Conservation (phyloP, 2,888 invertebrate genomes). For the Platycheirus albimanus region DNA sequence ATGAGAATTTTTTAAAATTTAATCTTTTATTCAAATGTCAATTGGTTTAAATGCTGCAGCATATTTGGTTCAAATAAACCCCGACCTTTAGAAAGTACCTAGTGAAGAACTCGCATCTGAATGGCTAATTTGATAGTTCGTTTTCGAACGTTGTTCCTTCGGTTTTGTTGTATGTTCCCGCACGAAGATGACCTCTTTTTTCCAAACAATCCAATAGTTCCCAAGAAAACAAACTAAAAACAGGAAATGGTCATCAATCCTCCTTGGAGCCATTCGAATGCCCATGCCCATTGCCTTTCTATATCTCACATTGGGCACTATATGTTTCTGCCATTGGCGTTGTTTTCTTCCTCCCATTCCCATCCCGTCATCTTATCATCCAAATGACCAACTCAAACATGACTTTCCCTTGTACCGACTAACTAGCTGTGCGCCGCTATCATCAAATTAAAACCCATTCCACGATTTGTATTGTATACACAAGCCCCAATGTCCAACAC, state of each 20-base stretch:
- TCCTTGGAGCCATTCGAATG: slow-evolving; percentile 3
- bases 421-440: background rate
- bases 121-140: no score
- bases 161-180: no score
- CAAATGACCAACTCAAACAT: slow-evolving; percentile 45
- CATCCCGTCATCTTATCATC: background rate
- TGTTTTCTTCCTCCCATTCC: background rate
- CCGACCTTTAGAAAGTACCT: no score
- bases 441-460: slow-evolving; percentile 50
- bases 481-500: slow-evolving; percentile 35
- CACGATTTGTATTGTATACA: slow-evolving; percentile 51
- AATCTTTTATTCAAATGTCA: no score
- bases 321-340: slow-evolving; percentile 4
- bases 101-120: no score
- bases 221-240: background rate
- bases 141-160: no score
- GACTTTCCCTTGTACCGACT: slow-evolving; percentile 45
- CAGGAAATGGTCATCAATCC: slow-evolving; percentile 33
- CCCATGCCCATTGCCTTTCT: background rate
- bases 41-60: no score
- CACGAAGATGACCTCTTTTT: no score
- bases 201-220: no score
- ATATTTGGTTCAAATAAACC: no score
- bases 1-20: no score
- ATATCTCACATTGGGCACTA: no score